Conservation (phyloP, 2,888 invertebrate species). For the Diloba caeruleocephala region DNA sequence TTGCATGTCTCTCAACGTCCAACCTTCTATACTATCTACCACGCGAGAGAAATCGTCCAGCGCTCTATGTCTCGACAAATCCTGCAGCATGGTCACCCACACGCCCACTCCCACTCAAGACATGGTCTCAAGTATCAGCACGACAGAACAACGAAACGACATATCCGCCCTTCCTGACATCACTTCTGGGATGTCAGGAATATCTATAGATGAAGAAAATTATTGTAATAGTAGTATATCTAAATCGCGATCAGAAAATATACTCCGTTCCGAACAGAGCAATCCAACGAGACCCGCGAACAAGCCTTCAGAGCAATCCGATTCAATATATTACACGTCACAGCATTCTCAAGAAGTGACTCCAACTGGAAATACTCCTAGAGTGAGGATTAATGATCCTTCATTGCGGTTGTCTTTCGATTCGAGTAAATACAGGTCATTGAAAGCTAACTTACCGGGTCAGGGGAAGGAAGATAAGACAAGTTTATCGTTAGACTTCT, state of each 20-base stretch:
- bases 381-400: constrained; percentile 77
- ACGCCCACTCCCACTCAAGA: constrained; percentile 87
- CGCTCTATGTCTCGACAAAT: constrained; percentile 85
- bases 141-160: constrained; percentile 85
- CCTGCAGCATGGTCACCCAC: constrained; percentile 82
- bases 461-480: constrained; percentile 78
- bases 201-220: constrained; percentile 86
- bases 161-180: constrained; percentile 81
- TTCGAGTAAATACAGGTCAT: constrained; percentile 78
- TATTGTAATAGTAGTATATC: constrained; percentile 84
- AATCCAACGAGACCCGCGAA: constrained; percentile 66
- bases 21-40: constrained; percentile 78
- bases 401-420: constrained; percentile 82
- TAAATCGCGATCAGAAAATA: constrained; percentile 85
- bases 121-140: constrained; percentile 87
- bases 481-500: constrained; percentile 82
- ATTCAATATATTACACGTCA: constrained; percentile 85
- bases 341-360: constrained; percentile 85
- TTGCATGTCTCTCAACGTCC: constrained; percentile 82
- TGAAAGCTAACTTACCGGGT: constrained; percentile 70
- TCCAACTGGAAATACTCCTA: constrained; percentile 77
- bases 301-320: constrained; percentile 78
- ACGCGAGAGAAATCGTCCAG: constrained; percentile 84
- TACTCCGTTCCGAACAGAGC: constrained; percentile 82
- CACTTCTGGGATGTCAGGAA: constrained; percentile 85